Percentiles rank a stretch among this genome's conserved stretches.
These are phyloP conservation scores for Ips nitidus DNA, from an alignment of 1,140 invertebrate species.

Conservation along the genomic window DNA sequence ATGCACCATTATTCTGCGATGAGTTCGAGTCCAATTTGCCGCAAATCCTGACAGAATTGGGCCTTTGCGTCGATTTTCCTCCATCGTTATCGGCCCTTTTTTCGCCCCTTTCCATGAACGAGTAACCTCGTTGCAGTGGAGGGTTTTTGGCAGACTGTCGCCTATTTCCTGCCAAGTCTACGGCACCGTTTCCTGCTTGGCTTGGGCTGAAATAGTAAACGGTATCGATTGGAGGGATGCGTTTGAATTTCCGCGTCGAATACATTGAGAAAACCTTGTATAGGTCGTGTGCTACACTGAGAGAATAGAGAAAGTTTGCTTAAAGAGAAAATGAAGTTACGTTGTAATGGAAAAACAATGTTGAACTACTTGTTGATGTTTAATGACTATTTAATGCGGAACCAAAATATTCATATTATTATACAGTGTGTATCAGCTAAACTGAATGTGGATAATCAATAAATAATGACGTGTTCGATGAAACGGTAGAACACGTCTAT, in stretches of 20 bases:
- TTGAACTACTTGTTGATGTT: no score
- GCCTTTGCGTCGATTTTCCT: conserved; percentile 26
- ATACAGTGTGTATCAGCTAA: no score
- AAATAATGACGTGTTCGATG: no score
- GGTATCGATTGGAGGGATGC: conserved; percentile 21
- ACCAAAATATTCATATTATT: no score
- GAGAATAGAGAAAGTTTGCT: neutral
- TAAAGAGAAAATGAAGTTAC: neutral
- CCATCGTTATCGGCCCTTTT: conserved; percentile 26
- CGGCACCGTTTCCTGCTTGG: conserved; percentile 25
- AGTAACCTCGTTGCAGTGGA: conserved; percentile 45
- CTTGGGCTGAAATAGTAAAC: conserved; percentile 8
- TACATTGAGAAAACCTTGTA: conserved; percentile 12
- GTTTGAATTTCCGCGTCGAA: conserved; percentile 5
- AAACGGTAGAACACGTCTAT: no score
- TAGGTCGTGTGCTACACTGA: neutral
- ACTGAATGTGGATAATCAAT: no score
- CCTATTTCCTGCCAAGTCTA: conserved; percentile 29
- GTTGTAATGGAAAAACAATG: no score
- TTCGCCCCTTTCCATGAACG: conserved; percentile 48
- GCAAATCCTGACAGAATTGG: conserved; percentile 36
- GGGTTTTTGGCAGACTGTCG: conserved; percentile 38
- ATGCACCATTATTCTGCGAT: conserved; percentile 24
- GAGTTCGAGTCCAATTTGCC: conserved; percentile 7
- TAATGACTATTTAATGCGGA: no score